Base-by-base conservation (phyloP, 2,797 vertebrate genomes). In the Acomys russatus region DNA sequence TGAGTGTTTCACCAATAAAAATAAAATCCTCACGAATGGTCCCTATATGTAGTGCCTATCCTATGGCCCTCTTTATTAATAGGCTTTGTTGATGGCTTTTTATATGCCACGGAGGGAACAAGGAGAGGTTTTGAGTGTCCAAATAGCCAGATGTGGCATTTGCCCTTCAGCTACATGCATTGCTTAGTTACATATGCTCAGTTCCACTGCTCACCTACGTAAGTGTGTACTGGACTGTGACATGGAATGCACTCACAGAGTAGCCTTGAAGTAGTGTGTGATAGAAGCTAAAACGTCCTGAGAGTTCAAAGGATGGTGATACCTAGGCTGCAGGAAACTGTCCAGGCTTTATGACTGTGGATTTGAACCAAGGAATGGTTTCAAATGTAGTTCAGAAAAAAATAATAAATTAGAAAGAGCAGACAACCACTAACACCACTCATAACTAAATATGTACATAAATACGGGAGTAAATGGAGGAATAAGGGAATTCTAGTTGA, bases 321-420 rank as follows among this genome's bases (percentile, higher is more conserved):
- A 51, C 33, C 9, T 78, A 79, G 51, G n/a, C 54, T 71, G 38
- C 71, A 28, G 11, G 33, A 70, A 76, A 56, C 15, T 89, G 28
- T 80, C 44, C 71, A 63, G 56, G 61, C 4, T 92, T 90, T 88
- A 33, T 23, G 51, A 49, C 17, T 56, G 78, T 85, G 78, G 56
- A 95, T 63, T 73, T 95, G 56, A 89, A 77, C 56, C 74, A 35
- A 74, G 76, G n/a, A 88, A 86, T 94, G 6, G 17, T 73, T 89
- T 63, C 91, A n/a, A 79, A 73, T 79, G 15, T 87, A 68, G 18
- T 85, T 68, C 9, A n/a, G 49, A 71, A n/a, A 25, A n/a, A 22
- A 84, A 56, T 49, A 61, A 15, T 73, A 74, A 66, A 70, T 35
- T 35, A 56, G 30, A 66, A 92, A 61, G 33, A 44, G 28, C 63